These are phyloP conservation scores for Hippocampus kuda DNA, from an alignment of 2,797 vertebrate species.

Conservation along the genomic window DNA sequence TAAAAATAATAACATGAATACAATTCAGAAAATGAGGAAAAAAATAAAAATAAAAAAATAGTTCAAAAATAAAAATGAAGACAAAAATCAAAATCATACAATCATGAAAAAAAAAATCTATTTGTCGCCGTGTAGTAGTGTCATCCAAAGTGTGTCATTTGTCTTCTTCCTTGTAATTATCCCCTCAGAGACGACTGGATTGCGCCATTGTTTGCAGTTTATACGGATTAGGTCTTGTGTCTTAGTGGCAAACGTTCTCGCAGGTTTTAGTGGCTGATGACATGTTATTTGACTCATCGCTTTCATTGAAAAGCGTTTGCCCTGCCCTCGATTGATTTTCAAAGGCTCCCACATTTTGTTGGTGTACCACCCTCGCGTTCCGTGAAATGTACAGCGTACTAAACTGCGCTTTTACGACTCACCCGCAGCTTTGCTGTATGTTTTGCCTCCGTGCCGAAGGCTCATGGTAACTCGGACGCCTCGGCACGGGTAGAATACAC, in stretches of 20 bases:
- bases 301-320: neutral
- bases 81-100: neutral
- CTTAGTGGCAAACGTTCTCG: neutral
- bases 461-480: slow-evolving; percentile 31
- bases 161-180: neutral
- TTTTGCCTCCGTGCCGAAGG: neutral
- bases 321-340: neutral
- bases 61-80: neutral
- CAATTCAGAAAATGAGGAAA: neutral
- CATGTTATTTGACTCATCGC: neutral
- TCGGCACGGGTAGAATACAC: slow-evolving; percentile 51
- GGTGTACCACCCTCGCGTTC: neutral
- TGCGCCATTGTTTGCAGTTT: neutral
- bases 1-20: too few relatives aligned
- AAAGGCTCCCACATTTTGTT: neutral
- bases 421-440: slow-evolving; percentile 11
- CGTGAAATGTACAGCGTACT: neutral
- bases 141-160: neutral
- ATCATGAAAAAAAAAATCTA: neutral
- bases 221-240: neutral
- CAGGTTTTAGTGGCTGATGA: neutral
- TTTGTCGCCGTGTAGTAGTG: neutral
- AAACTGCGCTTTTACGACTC: neutral
- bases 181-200: too few relatives aligned
- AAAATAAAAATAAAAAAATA: neutral